These are phyloP conservation scores for Meandrusa payeni DNA, from an alignment of 2,888 invertebrate species.

Conservation along the genomic window DNA sequence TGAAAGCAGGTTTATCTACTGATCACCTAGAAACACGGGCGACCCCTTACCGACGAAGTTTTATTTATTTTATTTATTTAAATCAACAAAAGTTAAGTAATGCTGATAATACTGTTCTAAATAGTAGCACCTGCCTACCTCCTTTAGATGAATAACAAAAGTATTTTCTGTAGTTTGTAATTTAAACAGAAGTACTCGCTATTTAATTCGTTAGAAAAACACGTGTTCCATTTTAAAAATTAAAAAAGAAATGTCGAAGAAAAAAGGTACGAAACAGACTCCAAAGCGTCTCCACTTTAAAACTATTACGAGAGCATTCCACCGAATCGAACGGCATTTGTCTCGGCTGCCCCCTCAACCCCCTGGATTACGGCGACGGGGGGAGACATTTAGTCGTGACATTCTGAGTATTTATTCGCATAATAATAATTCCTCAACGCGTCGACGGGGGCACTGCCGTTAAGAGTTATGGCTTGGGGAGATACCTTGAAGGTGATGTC, in stretches of 20 bases:
- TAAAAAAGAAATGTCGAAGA: slow-evolving; percentile 5
- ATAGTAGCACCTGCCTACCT: too few species aligned
- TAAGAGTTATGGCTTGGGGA: slow-evolving; percentile 73
- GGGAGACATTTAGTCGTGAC: slow-evolving; percentile 82
- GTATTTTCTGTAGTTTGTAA: too few species aligned
- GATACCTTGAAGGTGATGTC: slow-evolving; percentile 70
- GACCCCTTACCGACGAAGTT: too few species aligned
- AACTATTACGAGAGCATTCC: slow-evolving; percentile 51
- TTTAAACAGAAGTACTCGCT: too few species aligned
- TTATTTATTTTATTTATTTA: too few species aligned
- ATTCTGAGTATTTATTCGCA: slow-evolving; percentile 84
- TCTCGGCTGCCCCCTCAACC: slow-evolving; percentile 32
- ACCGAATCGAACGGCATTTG: slow-evolving; percentile 51
- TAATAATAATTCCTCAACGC: slow-evolving; percentile 83
- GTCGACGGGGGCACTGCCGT: slow-evolving; percentile 70
- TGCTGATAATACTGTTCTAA: too few species aligned
- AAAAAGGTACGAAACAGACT: slow-evolving; percentile 27
- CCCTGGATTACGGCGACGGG: slow-evolving; percentile 53
- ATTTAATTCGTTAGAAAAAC: too few species aligned
- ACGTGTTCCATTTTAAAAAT: slow-evolving; percentile 3
- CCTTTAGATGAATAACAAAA: too few species aligned
- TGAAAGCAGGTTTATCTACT: too few species aligned
- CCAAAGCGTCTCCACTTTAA: slow-evolving; percentile 46
- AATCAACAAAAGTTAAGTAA: too few species aligned
- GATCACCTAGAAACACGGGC: too few species aligned